These are phyloP conservation scores for Myotis davidii DNA, from an alignment of 2,113 vertebrate genomes.

Conservation along the genomic window DNA sequence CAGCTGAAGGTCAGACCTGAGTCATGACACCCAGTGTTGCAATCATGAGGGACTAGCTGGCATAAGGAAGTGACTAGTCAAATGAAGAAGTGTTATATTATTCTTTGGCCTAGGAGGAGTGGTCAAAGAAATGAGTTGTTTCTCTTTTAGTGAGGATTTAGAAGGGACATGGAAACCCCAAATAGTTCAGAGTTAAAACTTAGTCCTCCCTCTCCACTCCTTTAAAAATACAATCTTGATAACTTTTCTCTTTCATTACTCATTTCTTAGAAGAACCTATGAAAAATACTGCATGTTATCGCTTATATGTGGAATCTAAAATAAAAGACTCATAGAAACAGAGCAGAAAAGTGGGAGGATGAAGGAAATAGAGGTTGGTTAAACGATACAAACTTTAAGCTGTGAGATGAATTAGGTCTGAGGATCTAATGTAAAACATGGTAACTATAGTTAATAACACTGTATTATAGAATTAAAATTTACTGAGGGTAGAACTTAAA, in stretches of 20 bases:
- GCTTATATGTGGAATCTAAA: background rate
- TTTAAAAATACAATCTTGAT: constrained; percentile 3
- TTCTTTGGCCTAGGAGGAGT: background rate
- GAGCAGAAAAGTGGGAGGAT: background rate
- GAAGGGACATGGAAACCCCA: background rate
- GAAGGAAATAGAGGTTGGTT: background rate
- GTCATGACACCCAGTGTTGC: background rate
- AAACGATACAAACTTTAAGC: background rate
- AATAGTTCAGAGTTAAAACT: background rate
- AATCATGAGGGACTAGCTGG: background rate
- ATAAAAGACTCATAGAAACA: background rate
- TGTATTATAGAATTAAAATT: background rate
- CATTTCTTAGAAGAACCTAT: background rate
- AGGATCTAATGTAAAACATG: background rate
- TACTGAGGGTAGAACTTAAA: background rate
- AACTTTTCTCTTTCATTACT: background rate
- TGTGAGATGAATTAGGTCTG: background rate
- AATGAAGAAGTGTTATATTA: background rate
- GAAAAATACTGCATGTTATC: background rate
- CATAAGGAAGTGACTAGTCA: background rate
- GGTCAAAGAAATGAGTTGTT: background rate
- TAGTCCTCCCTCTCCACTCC: background rate
- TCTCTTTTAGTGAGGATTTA: background rate
- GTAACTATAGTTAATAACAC: background rate
- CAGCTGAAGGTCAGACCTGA: background rate